Evolutionary conservation across 2,113 vertebrate genomes (phyloP), one percentile per base, ranked within the genome.

Genomic region (Fulica atra): DNA sequence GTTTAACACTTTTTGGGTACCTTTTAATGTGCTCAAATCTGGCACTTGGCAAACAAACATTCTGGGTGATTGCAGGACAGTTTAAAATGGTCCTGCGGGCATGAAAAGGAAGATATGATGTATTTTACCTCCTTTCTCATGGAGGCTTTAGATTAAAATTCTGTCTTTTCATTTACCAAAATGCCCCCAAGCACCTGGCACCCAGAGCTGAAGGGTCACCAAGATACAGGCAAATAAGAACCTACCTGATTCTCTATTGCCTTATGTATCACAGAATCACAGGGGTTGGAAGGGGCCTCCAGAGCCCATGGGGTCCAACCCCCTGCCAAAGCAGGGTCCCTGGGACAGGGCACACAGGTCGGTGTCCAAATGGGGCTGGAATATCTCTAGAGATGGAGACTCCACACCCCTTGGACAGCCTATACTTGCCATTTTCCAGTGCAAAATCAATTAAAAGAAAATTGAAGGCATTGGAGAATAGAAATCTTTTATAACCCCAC

Each of bases 371-470:
- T n/a, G n/a, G n/a, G n/a, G n/a, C n/a, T n/a, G n/a, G n/a, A n/a
- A n/a, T n/a, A n/a, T n/a, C n/a, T n/a, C n/a, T n/a, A n/a, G n/a
- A n/a, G n/a, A n/a, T n/a, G n/a, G n/a, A n/a, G n/a, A n/a, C n/a
- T n/a, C n/a, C n/a, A n/a, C n/a, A n/a, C n/a, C n/a, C n/a, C n/a
- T n/a, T n/a, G n/a, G n/a, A n/a, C n/a, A n/a, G n/a, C n/a, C n/a
- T n/a, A n/a, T n/a, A n/a, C n/a, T n/a, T 73, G 42, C 13, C 33
- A 51, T 89, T 90, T 70, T 72, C 23, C 5, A 74, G 33, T 79
- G 44, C 16, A 81, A 78, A 95, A 91, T 71, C 65, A 81, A 70
- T n/a, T 74, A 24, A 65, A 78, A 87, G 86, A 82, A 85, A 93
- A 91, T 92, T 72, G 16, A 78, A 83, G 17, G 12, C 16, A 33